Evolutionary conservation across 2,888 invertebrate species (phyloP).

Genomic region (Rhagophthalmus giganteus): DNA sequence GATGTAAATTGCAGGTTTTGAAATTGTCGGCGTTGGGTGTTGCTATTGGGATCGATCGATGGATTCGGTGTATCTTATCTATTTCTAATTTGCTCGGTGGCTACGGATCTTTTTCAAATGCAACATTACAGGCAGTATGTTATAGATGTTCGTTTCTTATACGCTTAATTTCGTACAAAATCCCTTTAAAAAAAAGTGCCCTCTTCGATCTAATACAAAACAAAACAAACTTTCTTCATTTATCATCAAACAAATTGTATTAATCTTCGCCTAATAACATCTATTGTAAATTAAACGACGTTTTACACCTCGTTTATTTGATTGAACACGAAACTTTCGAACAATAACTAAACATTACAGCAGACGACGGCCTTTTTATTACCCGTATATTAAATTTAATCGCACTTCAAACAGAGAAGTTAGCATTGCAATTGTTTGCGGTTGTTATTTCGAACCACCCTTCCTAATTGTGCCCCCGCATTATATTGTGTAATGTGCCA

Average conservation of each 20-base stretch:
- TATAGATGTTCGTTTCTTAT: background rate
- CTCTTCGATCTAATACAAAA: background rate
- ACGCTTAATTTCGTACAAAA: background rate
- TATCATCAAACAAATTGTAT: constrained; percentile 5
- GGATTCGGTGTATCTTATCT: too few species aligned
- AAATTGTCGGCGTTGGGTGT: too few species aligned
- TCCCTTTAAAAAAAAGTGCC: background rate
- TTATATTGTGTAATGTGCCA: constrained; percentile 30
- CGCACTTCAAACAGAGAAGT: constrained; percentile 30
- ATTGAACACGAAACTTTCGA: constrained; percentile 21
- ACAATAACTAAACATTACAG: constrained; percentile 18
- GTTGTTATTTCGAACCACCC: constrained; percentile 31
- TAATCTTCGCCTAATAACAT: constrained; percentile 11
- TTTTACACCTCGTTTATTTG: constrained; percentile 23
- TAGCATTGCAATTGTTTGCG: constrained; percentile 30
- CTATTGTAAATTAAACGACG: constrained; percentile 14
- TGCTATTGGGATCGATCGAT: too few species aligned
- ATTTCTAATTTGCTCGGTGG: too few species aligned
- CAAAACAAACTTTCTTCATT: too few species aligned
- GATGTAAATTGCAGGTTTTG: too few species aligned
- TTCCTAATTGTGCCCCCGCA: constrained; percentile 30
- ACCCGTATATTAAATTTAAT: constrained; percentile 34
- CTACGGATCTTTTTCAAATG: too few species aligned
- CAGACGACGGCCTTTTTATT: constrained; percentile 21
- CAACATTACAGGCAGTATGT: background rate